Evolutionary conservation across 2,888 invertebrate species (phyloP), one percentile per base, ranked within the genome.

Genomic region (Piscicola geometra): DNA sequence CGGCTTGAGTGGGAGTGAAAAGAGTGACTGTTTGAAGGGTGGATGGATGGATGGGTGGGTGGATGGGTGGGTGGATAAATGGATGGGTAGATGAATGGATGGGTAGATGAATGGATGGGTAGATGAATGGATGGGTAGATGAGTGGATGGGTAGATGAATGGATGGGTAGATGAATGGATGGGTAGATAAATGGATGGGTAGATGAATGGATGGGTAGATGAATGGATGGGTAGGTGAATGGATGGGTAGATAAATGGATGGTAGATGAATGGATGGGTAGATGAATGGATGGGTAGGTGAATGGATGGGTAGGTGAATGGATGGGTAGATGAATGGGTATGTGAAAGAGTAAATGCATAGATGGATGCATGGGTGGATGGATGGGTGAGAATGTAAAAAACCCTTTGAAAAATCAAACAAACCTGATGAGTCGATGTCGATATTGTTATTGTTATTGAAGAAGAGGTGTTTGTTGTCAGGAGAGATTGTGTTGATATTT

Each of bases 361-460:
- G 50, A 47, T 47, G 21, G 50, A 47, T 47, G 21, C 12, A 47
- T 47, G 21, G 50, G 21, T 47, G 21, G 50, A 47, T 47, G 21
- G 50, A 47, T 47, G 21, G 50, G 21, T 47, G 21, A 21, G 21
- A 15, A 47, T 9, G 21, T 47, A 64, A n/a, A 15, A 41, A 41
- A 15, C 9, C 15, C 15, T 41, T 5, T 41, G 5, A 15, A 41
- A 41, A 41, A 41, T 41, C 9, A 15, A 5, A 36, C 25, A 41
- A 3, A 52, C 5, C 25, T 50, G 52, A 71, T 30, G 50, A 56
- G 30, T 52, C 50, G 32, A 32, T 2, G 28, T 41, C 9, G 68
- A 9, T 28, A n/a, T 9, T 71, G 35, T n/a, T 32, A 52, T 50
- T 32, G 71, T 71, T 50, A n/a, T 28, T 30, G 64, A 64, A n/a